phyloP scores from a whole-genome alignment of 2,888 invertebrate species.

The Erebia epiphron region DNA sequence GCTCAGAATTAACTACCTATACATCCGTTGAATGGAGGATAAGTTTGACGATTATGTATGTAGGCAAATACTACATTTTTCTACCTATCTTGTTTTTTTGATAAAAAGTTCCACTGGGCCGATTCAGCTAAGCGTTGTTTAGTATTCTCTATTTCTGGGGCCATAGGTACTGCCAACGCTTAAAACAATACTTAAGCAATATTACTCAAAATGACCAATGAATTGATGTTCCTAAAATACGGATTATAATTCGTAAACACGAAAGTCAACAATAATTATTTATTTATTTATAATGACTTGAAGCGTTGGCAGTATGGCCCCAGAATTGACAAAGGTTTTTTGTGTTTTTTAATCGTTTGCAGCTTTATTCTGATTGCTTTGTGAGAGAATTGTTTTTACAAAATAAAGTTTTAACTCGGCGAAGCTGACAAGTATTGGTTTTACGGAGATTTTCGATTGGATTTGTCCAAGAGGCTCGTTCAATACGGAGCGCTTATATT shows the following conservation, averaged over 20 bases:
- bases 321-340: constrained; percentile 11
- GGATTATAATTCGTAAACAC: too few relatives aligned
- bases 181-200: too few relatives aligned
- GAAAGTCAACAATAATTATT: too few relatives aligned
- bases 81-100: not conserved
- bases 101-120: not conserved
- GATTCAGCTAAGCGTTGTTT: constrained; percentile 14
- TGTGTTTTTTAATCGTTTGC: not conserved
- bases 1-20: too few relatives aligned
- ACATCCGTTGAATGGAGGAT: not conserved
- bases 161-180: too few relatives aligned
- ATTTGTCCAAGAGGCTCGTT: not conserved
- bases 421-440: not conserved
- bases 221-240: too few relatives aligned
- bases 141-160: constrained; percentile 15
- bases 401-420: not conserved
- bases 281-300: too few relatives aligned
- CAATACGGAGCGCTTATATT: too few relatives aligned
- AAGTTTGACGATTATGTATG: not conserved
- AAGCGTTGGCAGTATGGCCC: too few relatives aligned
- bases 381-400: constrained; percentile 11
- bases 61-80: not conserved
- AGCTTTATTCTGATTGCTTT: constrained; percentile 15
- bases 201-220: too few relatives aligned
- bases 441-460: constrained; percentile 1